Evolutionary conservation across 2,888 invertebrate genomes (phyloP), one percentile per base, ranked within the genome.

Genomic region (Cephus rjabovi): DNA sequence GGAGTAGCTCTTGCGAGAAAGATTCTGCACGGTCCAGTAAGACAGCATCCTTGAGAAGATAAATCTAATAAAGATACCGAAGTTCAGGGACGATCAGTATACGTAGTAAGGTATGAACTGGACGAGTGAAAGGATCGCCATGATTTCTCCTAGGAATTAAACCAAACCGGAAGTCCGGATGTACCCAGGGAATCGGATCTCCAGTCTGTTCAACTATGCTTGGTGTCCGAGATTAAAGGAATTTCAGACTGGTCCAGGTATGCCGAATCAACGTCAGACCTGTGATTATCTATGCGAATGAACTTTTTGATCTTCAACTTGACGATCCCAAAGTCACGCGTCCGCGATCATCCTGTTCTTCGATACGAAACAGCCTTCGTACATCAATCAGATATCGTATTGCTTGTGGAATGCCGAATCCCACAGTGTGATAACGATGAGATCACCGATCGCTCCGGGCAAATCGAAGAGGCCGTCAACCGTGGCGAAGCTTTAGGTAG

Each of bases 381-480:
- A 23, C 56, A 56, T 56, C 23, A 56, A 56, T 56, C 56, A 56
- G 56, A 56, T 23, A 56, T 56, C 56, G 56, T 23, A 56, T 56
- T 56, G 56, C 56, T 56, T 23, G 23, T 56, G 56, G 56, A 56
- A 76, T 31, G 69, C 34, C 23, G 33, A 37, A 70, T 30, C 31
- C 4, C 15, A 35, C 37, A 23, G 40, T 34, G 11, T 12, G 12
- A 69, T 34, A 75, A 73, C 35, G 78, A 78, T 78, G 78, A 78
- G 78, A 77, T 77, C 77, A 77, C 75, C 70, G 75, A 77, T 78
- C 76, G 73, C 78, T 73, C 75, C 70, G 78, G 71, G 56, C 78
- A 40, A 30, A 74, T 30, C 74, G 74, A 34, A 56, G 31, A 74
- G 75, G 77, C 75, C 74, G 74, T 76, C 71, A 73, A 76, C 4